Evolutionary conservation across 2,113 vertebrate species (phyloP), one percentile per base, ranked within the genome.

Genomic region (Baryphthengus martii): DNA sequence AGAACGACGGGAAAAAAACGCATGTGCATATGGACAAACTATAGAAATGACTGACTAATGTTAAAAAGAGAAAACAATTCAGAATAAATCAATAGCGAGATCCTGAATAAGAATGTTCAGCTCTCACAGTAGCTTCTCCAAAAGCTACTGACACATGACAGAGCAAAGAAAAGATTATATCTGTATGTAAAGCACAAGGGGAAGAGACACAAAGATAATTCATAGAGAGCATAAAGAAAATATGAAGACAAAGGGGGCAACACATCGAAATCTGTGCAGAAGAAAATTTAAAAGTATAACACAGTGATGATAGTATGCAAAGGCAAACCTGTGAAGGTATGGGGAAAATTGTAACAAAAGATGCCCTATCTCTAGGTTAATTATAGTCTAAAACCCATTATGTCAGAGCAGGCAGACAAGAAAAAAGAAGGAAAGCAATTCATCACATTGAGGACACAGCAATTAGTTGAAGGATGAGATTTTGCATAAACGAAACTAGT

Each of bases 391-490:
- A 93, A 94, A 44, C 15, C 2, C 50, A 55, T 90, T 88, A 80
- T 90, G 67, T 62, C 82, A 90, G 79, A 90, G 21, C 11, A 94
- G n/a, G 24, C 33, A 83, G 75, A 88, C 66, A 88, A 74, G 73
- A 89, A 83, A 79, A 89, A 71, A 85, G 61, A 75, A 91, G 24
- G 21, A 73, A 94, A 80, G 55, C 59, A 88, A 88, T 90, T 90
- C n/a, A 59, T 96, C 82, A 67, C 19, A 67, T 0, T 53, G 33
- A 42, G 63, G 55, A 83, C 63, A 80, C 14, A 92, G 33, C 50
- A 92, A 93, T 90, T 96, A 93, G 37, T 19, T 83, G 55, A 93
- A 91, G 72, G 67, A 83, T 80, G 45, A 80, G 49, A 90, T 81
- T 94, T 90, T 93, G 71, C 67, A 76, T 90, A 80, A 90, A 72